phyloP scores from a whole-genome alignment of 2,113 vertebrate genomes.

The Pterocles burchelli region DNA sequence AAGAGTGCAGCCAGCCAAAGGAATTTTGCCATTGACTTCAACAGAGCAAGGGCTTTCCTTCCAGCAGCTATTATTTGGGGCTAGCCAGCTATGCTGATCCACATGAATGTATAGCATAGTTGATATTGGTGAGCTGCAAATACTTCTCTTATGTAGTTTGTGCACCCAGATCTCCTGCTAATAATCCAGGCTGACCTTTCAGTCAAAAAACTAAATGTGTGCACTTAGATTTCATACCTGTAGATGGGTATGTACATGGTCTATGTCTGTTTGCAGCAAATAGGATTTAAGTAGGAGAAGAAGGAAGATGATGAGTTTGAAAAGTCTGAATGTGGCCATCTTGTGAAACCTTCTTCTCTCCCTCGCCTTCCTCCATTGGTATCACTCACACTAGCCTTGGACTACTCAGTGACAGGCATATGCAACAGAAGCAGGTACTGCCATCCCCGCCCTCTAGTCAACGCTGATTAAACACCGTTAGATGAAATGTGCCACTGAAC shows the following conservation, averaged over 20 bases:
- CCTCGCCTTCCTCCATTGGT: neutral
- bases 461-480: neutral
- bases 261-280: neutral
- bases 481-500: neutral
- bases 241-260: neutral
- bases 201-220: neutral
- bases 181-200: neutral
- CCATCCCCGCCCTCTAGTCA: neutral
- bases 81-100: neutral
- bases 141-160: neutral
- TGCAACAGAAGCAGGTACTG: neutral
- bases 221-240: fast-evolving
- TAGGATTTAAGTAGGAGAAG: neutral
- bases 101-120: neutral
- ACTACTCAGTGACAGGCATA: fast-evolving
- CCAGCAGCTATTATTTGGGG: neutral
- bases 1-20: neutral
- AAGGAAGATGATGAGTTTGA: neutral
- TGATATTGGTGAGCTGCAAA: neutral
- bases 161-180: neutral
- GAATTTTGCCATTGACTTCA: neutral
- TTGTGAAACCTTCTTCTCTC: neutral
- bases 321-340: neutral
- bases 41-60: neutral
- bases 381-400: neutral